Percentiles rank a stretch among this genome's conserved stretches.
These are phyloP conservation scores for Sylvilagus floridanus DNA, from an alignment of 2,797 vertebrate genomes.

Conservation along the genomic window DNA sequence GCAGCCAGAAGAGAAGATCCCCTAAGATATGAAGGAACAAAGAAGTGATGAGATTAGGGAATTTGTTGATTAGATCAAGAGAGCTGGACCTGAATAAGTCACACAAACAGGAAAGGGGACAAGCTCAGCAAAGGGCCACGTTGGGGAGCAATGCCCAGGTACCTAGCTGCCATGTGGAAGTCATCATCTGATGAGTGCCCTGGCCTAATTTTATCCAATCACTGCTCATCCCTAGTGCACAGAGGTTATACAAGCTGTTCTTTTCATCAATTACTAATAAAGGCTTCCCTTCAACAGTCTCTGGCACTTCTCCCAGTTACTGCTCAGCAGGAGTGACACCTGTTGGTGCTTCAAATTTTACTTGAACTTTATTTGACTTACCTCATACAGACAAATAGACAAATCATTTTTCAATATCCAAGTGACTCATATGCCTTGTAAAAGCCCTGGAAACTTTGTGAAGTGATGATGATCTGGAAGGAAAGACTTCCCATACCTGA, in stretches of 20 bases:
- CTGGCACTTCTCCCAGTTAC: slow-evolving; percentile 60
- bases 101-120: neutral
- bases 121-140: neutral
- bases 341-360: slow-evolving; percentile 50
- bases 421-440: neutral
- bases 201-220: neutral
- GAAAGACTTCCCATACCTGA: neutral
- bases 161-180: neutral
- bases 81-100: neutral
- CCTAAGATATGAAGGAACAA: neutral
- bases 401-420: slow-evolving; percentile 47
- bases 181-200: neutral
- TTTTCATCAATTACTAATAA: slow-evolving; percentile 58
- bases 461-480: neutral
- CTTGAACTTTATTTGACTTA: slow-evolving; percentile 62
- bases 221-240: neutral
- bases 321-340: slow-evolving; percentile 65
- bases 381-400: slow-evolving; percentile 40
- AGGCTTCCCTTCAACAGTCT: slow-evolving; percentile 49
- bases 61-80: neutral
- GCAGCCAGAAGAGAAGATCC: neutral
- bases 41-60: neutral
- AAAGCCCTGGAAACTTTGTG: slow-evolving; percentile 19
- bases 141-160: neutral
- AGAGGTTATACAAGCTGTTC: slow-evolving; percentile 6